Evolutionary conservation across 2,113 vertebrate species (phyloP), one percentile per base, ranked within the genome.

Genomic region (Melanerpes aurifrons): DNA sequence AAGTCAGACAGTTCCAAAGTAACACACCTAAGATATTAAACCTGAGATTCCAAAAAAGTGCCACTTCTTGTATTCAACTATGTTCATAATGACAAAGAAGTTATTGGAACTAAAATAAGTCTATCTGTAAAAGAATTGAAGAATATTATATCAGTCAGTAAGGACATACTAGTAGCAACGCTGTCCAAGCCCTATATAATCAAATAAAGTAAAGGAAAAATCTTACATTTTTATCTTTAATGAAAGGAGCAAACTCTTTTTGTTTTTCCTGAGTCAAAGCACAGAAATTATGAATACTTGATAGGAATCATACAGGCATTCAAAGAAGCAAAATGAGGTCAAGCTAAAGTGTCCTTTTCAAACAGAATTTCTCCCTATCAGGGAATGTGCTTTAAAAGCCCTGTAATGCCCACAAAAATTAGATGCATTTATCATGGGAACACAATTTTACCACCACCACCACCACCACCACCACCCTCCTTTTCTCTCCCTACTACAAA

Each of bases 391-490:
- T 53, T 69, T 56, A 71, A 50, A 54, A 50, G 5, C 12, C 5
- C 53, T 58, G 56, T 12, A 64, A 71, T 43, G 31, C 8, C 24
- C 4, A 54, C 4, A 64, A 77, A 88, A 80, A 62, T 16, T 18
- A 71, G 10, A 66, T 2, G 76, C 70, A 54, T 28, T 82, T 79
- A 1, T 71, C 69, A 31, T 3, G 4, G 21, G 8, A 61, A 66
- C 7, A 66, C 7, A 32, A 18, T 63, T 76, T 66, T 61, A 3
- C 7, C 6, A 2, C 1, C 5, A 6, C 26, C 47, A 7, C 48
- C 10, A 10, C 10, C 40, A 4, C 47, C 8, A 43, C 10, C 7
- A 6, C 2, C 1, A 5, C 7, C 26, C 10, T 18, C 43, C 11
- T 47, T 37, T 47, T 79, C 26, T 10, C 7, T n/a, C 15, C 66